These are phyloP conservation scores for Lagria hirta DNA, from an alignment of 2,888 invertebrate species.

Conservation along the genomic window DNA sequence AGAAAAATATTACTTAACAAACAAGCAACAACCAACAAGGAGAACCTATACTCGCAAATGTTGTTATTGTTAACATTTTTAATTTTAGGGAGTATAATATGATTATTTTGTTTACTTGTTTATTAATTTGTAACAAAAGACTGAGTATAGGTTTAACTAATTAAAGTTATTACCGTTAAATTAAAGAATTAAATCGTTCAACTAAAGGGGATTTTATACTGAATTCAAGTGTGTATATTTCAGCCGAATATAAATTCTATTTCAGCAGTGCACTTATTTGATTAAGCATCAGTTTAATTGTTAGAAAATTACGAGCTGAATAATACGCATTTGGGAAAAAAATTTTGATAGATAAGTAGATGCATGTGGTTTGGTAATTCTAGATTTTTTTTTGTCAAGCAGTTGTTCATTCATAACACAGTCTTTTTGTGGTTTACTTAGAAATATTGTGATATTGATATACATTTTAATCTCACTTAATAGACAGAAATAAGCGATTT, in stretches of 20 bases:
- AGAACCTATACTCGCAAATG: conserved; percentile 34
- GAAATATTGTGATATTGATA: too few species aligned
- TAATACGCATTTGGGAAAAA: conserved; percentile 24
- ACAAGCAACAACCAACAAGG: conserved; percentile 22
- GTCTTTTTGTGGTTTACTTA: too few species aligned
- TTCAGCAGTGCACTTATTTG: conserved; percentile 30
- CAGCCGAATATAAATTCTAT: conserved; percentile 19
- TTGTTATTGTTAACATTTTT: conserved; percentile 28
- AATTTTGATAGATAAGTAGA: conserved; percentile 25
- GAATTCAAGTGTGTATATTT: conserved; percentile 25
- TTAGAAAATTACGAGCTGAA: conserved; percentile 22
- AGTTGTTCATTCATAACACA: too few species aligned
- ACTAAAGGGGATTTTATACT: conserved; percentile 15
- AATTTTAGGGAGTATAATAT: conserved; percentile 23
- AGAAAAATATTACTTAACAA: conserved; percentile 24
- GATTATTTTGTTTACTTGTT: conserved; percentile 22
- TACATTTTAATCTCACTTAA: too few species aligned
- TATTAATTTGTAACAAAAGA: conserved; percentile 35
- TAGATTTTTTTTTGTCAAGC: conserved; percentile 26
- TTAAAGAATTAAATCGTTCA: too few species aligned
- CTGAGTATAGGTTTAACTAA: conserved; percentile 44
- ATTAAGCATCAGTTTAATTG: conserved; percentile 24
- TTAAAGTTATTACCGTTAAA: conserved; percentile 20
- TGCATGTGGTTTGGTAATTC: conserved; percentile 35
- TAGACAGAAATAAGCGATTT: too few species aligned